Conservation (phyloP, 1,140 invertebrate genomes). For the Halesus radiatus region DNA sequence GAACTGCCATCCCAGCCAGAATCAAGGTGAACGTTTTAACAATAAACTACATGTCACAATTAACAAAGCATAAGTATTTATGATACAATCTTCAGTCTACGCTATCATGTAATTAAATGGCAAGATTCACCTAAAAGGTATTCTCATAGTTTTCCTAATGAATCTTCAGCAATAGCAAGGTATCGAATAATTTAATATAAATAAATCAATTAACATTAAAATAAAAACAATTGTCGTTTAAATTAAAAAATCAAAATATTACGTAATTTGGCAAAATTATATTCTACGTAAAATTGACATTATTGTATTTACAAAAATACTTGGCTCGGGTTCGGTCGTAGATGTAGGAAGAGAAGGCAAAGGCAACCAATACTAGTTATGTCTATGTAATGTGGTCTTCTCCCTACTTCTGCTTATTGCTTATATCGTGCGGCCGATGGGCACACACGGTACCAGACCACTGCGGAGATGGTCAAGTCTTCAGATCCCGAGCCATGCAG, state of each 20-base stretch:
- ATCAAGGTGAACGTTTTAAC: conserved; percentile 54
- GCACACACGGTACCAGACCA: background rate
- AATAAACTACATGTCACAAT: conserved; percentile 57
- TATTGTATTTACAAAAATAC: conserved; percentile 57
- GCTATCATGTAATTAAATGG: conserved; percentile 56
- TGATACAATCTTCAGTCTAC: conserved; percentile 58
- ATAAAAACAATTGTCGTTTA: conserved; percentile 48
- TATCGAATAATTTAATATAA: conserved; percentile 46
- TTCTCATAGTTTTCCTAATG: conserved; percentile 52
- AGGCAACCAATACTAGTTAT: conserved; percentile 8
- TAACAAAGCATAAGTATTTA: conserved; percentile 58
- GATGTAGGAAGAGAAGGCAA: conserved; percentile 15
- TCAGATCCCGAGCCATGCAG: conserved; percentile 43
- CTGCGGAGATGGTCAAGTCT: background rate
- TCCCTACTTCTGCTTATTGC: conserved; percentile 13
- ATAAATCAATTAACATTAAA: conserved; percentile 25
- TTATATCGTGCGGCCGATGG: background rate
- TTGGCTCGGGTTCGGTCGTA: conserved; percentile 43
- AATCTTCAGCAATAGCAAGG: conserved; percentile 54
- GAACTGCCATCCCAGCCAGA: background rate
- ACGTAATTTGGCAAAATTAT: conserved; percentile 57
- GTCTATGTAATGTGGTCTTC: conserved; percentile 33
- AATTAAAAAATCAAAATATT: conserved; percentile 53
- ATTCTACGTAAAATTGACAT: conserved; percentile 57
- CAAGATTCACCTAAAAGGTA: conserved; percentile 56